Conservation (phyloP, 2,797 vertebrate genomes). For the Danionella dracula region DNA sequence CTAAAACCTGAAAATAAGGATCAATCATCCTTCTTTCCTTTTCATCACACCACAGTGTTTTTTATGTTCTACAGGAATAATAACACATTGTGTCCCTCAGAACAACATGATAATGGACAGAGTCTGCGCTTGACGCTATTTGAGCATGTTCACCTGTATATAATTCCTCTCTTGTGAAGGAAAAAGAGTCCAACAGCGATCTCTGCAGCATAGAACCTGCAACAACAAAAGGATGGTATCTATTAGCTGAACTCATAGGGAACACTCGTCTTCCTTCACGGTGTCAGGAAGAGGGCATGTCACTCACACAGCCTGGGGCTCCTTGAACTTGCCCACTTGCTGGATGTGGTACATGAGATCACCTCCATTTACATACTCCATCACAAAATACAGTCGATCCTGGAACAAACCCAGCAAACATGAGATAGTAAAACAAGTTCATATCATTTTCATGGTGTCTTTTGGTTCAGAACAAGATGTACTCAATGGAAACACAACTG, state of each 20-base stretch:
- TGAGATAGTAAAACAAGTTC: too few relatives aligned
- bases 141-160: slow-evolving; percentile 89
- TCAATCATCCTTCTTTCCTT: too few relatives aligned
- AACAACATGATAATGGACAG: too few relatives aligned
- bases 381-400: slow-evolving; percentile 97
- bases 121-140: too few relatives aligned
- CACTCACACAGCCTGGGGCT: slow-evolving; percentile 96
- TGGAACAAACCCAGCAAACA: slow-evolving; percentile 47
- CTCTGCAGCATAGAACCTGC: slow-evolving; percentile 96
- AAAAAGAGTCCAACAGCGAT: slow-evolving; percentile 92
- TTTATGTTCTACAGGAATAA: too few relatives aligned
- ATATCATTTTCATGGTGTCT: too few relatives aligned
- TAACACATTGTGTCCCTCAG: too few relatives aligned
- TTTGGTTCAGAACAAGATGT: too few relatives aligned
- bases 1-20: too few relatives aligned
- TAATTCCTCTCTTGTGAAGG: slow-evolving; percentile 85
- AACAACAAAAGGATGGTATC: slow-evolving; percentile 44
- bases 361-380: slow-evolving; percentile 95
- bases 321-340: slow-evolving; percentile 91
- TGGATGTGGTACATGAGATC: slow-evolving; percentile 92
- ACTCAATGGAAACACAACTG: too few relatives aligned
- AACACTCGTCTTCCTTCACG: too few relatives aligned
- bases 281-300: neutral
- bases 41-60: too few relatives aligned
- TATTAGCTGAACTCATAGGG: neutral